These are phyloP conservation scores for Benthosema pterotum DNA, from an alignment of 2,797 vertebrate genomes.

Conservation along the genomic window DNA sequence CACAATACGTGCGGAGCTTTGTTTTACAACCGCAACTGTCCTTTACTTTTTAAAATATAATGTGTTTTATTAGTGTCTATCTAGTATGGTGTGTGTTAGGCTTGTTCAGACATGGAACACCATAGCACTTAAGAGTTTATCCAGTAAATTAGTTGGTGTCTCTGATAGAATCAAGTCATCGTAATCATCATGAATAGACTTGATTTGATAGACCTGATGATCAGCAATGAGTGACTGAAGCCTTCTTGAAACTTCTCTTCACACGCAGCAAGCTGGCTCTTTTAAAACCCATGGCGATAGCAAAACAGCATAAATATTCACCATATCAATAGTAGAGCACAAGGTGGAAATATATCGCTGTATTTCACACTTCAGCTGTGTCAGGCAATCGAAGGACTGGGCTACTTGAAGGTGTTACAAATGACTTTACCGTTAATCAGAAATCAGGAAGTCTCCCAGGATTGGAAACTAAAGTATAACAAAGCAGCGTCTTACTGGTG, in stretches of 20 bases:
- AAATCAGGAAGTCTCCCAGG: conserved; percentile 15
- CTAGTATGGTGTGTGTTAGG: background rate
- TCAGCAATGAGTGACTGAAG: conserved; percentile 34
- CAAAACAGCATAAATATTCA: background rate
- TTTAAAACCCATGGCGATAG: conserved; percentile 14
- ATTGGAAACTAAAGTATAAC: no score
- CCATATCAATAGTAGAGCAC: conserved; percentile 2
- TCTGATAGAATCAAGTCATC: conserved; percentile 43
- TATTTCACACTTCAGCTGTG: conserved; percentile 26
- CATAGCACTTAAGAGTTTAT: conserved; percentile 33
- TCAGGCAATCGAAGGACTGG: conserved; percentile 27
- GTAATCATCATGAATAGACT: conserved; percentile 54
- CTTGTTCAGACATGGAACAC: conserved; percentile 37
- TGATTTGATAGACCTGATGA: conserved; percentile 3
- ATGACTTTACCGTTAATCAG: conserved; percentile 22
- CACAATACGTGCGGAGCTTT: no score
- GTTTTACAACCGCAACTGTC: no score
- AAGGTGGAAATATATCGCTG: conserved; percentile 16
- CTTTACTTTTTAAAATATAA: no score
- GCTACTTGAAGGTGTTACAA: conserved; percentile 14
- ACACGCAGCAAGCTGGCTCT: conserved; percentile 28
- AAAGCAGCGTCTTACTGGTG: no score
- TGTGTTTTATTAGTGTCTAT: no score
- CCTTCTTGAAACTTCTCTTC: conserved; percentile 26
- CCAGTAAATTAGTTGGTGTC: conserved; percentile 52